Evolutionary conservation across 2,113 vertebrate species (phyloP).

Genomic region (Pituophis catenifer): DNA sequence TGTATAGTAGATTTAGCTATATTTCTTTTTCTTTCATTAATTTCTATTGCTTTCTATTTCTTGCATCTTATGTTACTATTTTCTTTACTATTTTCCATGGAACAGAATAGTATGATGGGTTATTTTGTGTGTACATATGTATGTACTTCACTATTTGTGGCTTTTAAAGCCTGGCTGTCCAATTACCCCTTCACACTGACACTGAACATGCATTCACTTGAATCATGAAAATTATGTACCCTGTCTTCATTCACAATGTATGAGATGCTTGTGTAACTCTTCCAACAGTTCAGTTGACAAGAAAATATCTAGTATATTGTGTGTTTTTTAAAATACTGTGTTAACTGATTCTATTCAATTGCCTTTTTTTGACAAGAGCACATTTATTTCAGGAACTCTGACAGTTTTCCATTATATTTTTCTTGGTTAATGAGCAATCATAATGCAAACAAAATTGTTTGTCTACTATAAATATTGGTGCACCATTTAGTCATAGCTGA

Average conservation of each 20-base stretch:
- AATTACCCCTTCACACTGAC: not conserved
- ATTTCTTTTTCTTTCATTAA: not conserved
- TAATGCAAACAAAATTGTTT: constrained; percentile 13
- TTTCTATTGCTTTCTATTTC: not conserved
- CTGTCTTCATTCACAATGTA: not conserved
- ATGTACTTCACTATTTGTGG: not conserved
- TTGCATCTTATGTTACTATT: not conserved
- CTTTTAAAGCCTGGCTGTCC: not conserved
- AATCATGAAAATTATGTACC: not conserved
- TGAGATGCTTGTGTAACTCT: not conserved
- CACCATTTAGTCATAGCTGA: not conserved
- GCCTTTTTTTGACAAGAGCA: not conserved
- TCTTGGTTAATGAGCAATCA: constrained; percentile 14
- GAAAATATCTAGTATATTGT: not conserved
- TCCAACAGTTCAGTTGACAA: not conserved
- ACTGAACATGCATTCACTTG: not conserved
- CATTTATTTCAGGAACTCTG: not conserved
- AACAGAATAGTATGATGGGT: not conserved
- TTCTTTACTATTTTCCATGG: not conserved
- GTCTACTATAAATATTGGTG: constrained; percentile 6
- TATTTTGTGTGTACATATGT: not conserved
- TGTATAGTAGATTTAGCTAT: not conserved
- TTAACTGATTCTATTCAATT: not conserved
- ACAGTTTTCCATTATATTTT: not conserved
- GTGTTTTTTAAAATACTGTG: not conserved